Evolutionary conservation across 2,797 vertebrate species (phyloP), one percentile per base, ranked within the genome.

Genomic region (Sebastes glaucus): DNA sequence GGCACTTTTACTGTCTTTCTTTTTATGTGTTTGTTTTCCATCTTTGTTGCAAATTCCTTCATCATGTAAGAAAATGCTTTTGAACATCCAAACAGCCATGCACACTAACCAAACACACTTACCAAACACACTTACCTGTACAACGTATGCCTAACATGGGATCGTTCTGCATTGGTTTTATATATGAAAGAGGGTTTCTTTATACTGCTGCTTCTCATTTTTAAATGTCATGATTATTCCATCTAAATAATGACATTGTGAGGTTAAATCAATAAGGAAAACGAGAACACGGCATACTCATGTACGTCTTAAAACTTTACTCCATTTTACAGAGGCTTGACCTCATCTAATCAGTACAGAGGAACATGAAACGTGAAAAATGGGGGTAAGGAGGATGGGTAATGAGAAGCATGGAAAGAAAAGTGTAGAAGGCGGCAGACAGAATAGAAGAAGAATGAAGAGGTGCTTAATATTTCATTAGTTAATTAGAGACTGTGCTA

Each of bases 381-480:
- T 88, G 72, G 70, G 74, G 67, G 27, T 83, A 71, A 78, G 86
- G 74, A 80, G 88, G 90, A 89, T 80, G 91, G 80, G 76, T 92
- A 91, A 89, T 89, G 89, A 83, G 83, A 87, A 89, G 76, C 71
- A 59, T 8, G 5, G 74, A 77, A 72, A 78, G 72, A 74, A 87
- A 90, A 88, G 87, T 82, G 83, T 69, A 73, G 82, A 73, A 62
- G 68, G 56, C 80, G 84, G 83, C 85, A 90, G 88, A 87, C 84
- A 88, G 83, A 88, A 85, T 84, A 71, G 92, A 89, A 84, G 78
- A 87, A 92, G 91, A 93, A 90, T 89, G 89, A 93, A 87, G 87
- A 92, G 92, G 86, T 93, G 89, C 88, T 95, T 94, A 95, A 95
- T 95, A 95, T 95, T 95, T 94, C 88, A 95, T 95, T 91, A 94